A percentile compares a stretch with the other conserved stretches of the same genome.
phyloP scores from a whole-genome alignment of 2,888 invertebrate species.

The Tetramorium bicarinatum region DNA sequence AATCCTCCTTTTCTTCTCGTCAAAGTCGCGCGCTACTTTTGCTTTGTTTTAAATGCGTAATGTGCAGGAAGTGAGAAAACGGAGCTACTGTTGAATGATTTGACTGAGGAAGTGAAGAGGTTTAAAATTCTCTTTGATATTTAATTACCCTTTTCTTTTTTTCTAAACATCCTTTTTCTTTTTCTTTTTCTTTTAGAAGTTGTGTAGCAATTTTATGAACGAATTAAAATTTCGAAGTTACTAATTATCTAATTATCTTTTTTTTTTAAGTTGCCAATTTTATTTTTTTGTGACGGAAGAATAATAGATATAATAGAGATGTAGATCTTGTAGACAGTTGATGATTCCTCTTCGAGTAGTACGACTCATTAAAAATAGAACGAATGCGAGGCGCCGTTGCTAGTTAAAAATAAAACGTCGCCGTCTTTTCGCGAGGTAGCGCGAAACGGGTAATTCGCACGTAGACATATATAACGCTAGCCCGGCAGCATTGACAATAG shows the following conservation, averaged over 20 bases:
- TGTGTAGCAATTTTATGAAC: not conserved
- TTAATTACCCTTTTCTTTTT: not conserved
- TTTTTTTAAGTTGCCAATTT: not conserved
- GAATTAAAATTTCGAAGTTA: not conserved
- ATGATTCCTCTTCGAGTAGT: not conserved
- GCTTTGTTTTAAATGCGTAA: conserved; percentile 14
- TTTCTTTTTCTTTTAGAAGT: not conserved
- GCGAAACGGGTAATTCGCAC: conserved; percentile 26
- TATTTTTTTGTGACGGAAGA: not conserved
- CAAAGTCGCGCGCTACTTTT: conserved; percentile 13
- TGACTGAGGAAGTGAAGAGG: not conserved
- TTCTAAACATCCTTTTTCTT: not conserved
- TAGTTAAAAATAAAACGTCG: conserved; percentile 46
- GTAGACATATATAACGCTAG: conserved; percentile 11
- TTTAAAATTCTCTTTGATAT: not conserved
- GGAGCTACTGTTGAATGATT: conserved; percentile 1
- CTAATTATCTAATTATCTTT: not conserved
- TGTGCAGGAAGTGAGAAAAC: not conserved
- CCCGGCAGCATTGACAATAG: conserved; percentile 48
- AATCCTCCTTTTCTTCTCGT: not conserved
- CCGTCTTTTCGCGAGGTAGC: conserved; percentile 36
- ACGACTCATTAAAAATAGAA: conserved; percentile 23
- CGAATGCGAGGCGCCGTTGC: not conserved
- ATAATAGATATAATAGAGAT: not conserved
- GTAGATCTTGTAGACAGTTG: not conserved